Percentiles rank a stretch among this genome's conserved stretches.
phyloP scores from a whole-genome alignment of 30 jellyfish, hydroid and myxozoan species.

The Chironex yamaguchii region DNA sequence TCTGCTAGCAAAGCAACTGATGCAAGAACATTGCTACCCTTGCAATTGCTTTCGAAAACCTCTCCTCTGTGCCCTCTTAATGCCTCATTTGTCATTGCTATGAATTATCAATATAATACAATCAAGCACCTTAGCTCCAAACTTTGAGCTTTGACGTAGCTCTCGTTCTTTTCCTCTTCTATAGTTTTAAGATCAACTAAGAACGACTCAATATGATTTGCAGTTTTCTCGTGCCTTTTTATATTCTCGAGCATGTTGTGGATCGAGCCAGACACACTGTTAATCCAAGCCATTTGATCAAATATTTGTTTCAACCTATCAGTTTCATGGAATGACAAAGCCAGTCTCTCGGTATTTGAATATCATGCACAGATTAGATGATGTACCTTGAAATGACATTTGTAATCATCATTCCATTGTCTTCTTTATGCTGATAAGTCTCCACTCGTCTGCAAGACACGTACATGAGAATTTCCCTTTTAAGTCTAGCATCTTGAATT shows the following conservation, averaged over 20 bases:
- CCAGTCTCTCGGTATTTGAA: constrained; percentile 49
- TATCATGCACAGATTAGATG: constrained; percentile 21
- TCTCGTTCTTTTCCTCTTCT: constrained; percentile 8
- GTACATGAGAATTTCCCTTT: constrained; percentile 16
- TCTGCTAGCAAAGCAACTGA: constrained; percentile 40
- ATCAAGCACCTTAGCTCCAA: constrained; percentile 35
- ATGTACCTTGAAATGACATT: constrained; percentile 12
- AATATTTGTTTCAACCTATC: constrained; percentile 15
- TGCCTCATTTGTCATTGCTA: constrained; percentile 15
- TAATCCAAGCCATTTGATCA: constrained; percentile 25
- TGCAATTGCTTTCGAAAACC: constrained; percentile 26
- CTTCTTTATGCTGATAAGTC: constrained; percentile 17
- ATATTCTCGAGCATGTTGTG: constrained; percentile 21
- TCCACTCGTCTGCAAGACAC: constrained; percentile 35
- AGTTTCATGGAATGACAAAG: constrained; percentile 23
- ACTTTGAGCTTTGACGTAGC: constrained; percentile 8
- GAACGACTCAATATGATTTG: not conserved
- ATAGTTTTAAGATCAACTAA: not conserved
- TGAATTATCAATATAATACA: constrained; percentile 30
- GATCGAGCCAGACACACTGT: not conserved
- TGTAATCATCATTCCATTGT: not conserved
- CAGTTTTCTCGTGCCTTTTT: not conserved
- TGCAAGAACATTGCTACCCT: constrained; percentile 46
- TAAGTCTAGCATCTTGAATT: constrained; percentile 6
- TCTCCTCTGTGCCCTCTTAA: constrained; percentile 33